These are phyloP conservation scores for Cladorhizidae sp. DNA, from an alignment of 37 sponge, comb jelly and placozoan genomes.

Conservation along the genomic window DNA sequence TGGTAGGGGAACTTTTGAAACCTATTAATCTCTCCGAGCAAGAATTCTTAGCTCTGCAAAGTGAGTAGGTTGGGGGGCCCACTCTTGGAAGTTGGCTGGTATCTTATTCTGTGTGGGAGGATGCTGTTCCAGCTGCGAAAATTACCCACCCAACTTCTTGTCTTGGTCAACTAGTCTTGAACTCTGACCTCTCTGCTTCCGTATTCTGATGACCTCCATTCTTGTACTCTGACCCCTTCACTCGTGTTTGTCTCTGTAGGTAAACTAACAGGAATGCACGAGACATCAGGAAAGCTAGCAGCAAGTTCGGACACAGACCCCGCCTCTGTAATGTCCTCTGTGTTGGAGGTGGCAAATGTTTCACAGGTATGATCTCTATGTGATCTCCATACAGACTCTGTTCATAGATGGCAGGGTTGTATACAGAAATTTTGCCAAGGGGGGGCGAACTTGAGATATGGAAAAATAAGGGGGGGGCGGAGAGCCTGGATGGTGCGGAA, in stretches of 20 bases:
- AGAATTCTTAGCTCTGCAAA: conserved; percentile 55
- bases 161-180: neutral
- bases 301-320: neutral
- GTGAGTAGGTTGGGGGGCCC: conserved; percentile 7
- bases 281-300: conserved; percentile 47
- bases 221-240: neutral
- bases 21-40: conserved; percentile 52
- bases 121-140: too few species aligned
- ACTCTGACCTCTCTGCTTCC: neutral
- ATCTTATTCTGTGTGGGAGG: too few species aligned
- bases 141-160: neutral
- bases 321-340: conserved; percentile 17
- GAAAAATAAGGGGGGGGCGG: too few species aligned
- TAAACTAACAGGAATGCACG: conserved; percentile 92
- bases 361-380: conserved; percentile 10
- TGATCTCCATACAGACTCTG: too few species aligned
- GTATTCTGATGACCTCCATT: neutral
- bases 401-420: too few species aligned
- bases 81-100: too few species aligned
- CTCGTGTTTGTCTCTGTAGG: conserved; percentile 25
- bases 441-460: too few species aligned
- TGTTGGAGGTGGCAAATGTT: conserved; percentile 62
- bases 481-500: too few species aligned
- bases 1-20: conserved; percentile 85
- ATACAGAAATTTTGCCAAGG: too few species aligned